Evolutionary conservation across 2,113 vertebrate species (phyloP), one percentile per base, ranked within the genome.

Genomic region (Pongo abelii): DNA sequence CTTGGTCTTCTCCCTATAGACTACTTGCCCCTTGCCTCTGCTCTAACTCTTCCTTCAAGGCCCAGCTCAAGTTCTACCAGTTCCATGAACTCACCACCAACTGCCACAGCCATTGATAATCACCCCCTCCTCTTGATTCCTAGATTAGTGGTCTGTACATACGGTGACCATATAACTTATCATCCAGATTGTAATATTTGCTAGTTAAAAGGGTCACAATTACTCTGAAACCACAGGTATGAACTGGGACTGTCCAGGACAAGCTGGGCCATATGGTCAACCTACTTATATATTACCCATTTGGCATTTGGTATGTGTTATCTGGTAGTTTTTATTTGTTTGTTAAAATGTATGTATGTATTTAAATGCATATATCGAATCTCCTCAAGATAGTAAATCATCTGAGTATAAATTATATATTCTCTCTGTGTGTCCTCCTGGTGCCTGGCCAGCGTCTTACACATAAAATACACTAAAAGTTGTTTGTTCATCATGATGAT

Each of bases 351-450:
- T 25, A 69, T 48, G 22, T 88, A 67, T 93, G 5, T 38, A 64
- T 92, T 70, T 93, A 70, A 89, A 80, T 18, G 2, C 83, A 67
- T 14, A 35, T 83, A 23, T 8, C 52, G 88, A 50, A 38, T 57
- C 46, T 86, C 69, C 25, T 85, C 79, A 55, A 93, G n/a, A 96
- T 9, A 93, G 64, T 55, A 75, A 95, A n/a, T 59, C 79, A 32
- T 89, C 20, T 93, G 30, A 69, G 40, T 27, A 55, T 50, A 80
- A 87, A 70, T 77, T 43, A 84, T 27, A 2, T 70, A 22, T 69
- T 85, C 79, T 72, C 6, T 70, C 27, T 95, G 81, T 93, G 52
- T 84, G 55, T 46, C 79, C 46, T 55, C 40, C 80, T 92, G 40
- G 48, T 77, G 22, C 38, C 79, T 69, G 50, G 32, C n/a, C n/a